Evolutionary conservation across 1,140 invertebrate species (phyloP), one percentile per base, ranked within the genome.

Genomic region (Ips nitidus): DNA sequence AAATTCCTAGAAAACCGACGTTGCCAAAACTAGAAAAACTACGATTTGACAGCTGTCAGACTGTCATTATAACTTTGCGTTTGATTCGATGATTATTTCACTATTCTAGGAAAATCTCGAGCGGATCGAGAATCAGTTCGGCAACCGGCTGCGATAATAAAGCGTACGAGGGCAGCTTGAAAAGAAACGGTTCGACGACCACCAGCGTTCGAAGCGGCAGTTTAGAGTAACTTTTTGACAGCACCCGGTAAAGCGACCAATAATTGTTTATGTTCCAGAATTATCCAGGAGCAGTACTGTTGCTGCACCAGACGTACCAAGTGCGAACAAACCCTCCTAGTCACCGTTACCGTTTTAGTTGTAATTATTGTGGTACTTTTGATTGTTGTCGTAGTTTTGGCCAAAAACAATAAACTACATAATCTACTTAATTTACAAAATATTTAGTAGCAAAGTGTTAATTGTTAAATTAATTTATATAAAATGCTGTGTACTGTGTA

Each of bases 251-350:
- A 61, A 43, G n/a, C 2, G 2, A 38, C 2, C 38, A 39, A 22
- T 41, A 55, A 41, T 2, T 56, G 36, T 66, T 50, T 57, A 1
- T 59, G 22, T 73, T 75, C 53, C 50, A 75, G 74, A 36, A 59
- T 71, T 5, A 64, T 69, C n/a, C 40, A 45, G 38, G 74, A 75
- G 60, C 74, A 75, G 53, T 75, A 75, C 42, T 75, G 74, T 55
- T 75, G 71, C 38, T 75, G 65, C 47, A 47, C 66, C 6, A 70
- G 52, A 71, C 65, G 71, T 38, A 64, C 71, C 4, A 63, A 45
- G 36, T 70, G 72, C 38, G 71, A 75, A 68, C 63, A 52, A 41
- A 61, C 36, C n/a, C 57, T 73, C 4, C 6, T 71, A 53, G 38
- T 66, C n/a, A 53, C 59, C n/a, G 67, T 75, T 8, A 65, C 57